Evolutionary conservation across 2,113 vertebrate species (phyloP), one percentile per base, ranked within the genome.

Genomic region (Saccopteryx leptura): DNA sequence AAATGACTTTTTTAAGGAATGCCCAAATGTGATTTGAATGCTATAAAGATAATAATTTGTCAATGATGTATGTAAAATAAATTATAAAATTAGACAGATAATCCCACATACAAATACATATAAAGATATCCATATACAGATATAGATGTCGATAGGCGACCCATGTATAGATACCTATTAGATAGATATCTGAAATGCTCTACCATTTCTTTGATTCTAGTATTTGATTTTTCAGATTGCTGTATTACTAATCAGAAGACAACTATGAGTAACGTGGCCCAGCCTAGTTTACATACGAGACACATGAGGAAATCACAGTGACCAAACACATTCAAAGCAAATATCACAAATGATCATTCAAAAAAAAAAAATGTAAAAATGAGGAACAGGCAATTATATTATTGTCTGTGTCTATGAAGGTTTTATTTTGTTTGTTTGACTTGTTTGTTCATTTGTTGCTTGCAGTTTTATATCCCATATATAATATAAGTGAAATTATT

Each of bases 41-140:
- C 9, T 86, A 24, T 97, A 84, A 93, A 85, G 94, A 85, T 82
- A 90, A 90, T 82, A 80, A 95, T 94, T 86, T 87, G 24, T 91
- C 58, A 96, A 89, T 88, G 80, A 89, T 58, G 23, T 60, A 84
- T 65, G 48, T 56, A 86, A 85, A 76, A 76, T 60, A 60, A 88
- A 76, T 10, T 89, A 83, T 66, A 56, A 82, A 74, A 71, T 81
- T 78, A 91, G 28, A n/a, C 78, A n/a, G 14, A 61, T 91, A 61
- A 31, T 56, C 19, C 56, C 63, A 33, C 24, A 56, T 8, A 72
- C 26, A 78, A 65, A 33, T 61, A 28, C 13, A 18, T 58, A 14
- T 54, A 50, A 28, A 15, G 21, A 50, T 52, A 63, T n/a, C 46
- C 63, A 48, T 83, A 90, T 50, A 39, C 7, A 89, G 19, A 83